Evolutionary conservation across 2,888 invertebrate genomes (phyloP).

Genomic region (Seladonia tumulorum): DNA sequence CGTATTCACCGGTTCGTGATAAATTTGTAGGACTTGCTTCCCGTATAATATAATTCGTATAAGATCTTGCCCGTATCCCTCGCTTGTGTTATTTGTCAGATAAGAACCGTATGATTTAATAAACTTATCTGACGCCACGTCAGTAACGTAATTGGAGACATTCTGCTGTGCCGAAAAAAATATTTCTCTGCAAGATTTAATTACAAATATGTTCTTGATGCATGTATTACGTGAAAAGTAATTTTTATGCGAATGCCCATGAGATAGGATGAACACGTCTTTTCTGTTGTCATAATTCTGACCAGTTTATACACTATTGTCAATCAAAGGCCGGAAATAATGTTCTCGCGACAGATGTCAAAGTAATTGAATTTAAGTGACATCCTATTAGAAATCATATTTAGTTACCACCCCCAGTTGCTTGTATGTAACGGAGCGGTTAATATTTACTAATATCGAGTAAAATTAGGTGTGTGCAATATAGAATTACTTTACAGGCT

Average conservation of each 20-base stretch:
- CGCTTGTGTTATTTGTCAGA: neutral
- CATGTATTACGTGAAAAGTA: neutral
- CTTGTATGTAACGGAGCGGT: neutral
- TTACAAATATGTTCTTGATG: neutral
- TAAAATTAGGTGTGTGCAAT: neutral
- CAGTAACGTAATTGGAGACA: neutral
- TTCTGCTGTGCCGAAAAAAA: no score
- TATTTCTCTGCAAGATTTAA: neutral
- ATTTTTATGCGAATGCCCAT: neutral
- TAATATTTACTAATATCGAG: neutral
- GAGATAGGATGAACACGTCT: no score
- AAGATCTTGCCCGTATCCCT: neutral
- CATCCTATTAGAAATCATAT: neutral
- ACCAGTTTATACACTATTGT: no score
- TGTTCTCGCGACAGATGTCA: neutral
- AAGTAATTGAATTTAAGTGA: neutral
- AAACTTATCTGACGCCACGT: neutral
- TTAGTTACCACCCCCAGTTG: neutral
- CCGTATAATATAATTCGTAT: neutral
- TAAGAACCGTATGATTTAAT: neutral
- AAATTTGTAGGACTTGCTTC: neutral
- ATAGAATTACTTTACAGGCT: neutral
- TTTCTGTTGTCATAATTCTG: no score
- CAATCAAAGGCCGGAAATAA: no score
- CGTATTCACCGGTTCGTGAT: neutral